Percentiles rank a stretch among this genome's conserved stretches.
These are phyloP conservation scores for Labeo catla DNA, from an alignment of 2,113 vertebrate species.

Conservation along the genomic window DNA sequence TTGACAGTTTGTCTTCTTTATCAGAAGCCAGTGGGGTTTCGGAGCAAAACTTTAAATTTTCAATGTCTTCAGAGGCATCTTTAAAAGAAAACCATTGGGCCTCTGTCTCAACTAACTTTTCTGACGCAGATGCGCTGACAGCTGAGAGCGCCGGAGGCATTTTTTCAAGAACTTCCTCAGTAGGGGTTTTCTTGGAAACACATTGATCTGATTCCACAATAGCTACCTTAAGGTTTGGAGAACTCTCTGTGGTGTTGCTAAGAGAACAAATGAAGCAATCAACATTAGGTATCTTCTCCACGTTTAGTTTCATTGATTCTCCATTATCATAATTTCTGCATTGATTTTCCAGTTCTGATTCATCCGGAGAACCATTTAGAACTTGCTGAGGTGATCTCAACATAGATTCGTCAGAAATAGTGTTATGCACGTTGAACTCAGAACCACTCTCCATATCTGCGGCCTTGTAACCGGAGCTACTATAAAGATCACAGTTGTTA, in stretches of 20 bases:
- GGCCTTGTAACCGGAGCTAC: neutral
- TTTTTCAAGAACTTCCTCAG: neutral
- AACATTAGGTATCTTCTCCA: neutral
- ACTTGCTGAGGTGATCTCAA: conserved; percentile 22
- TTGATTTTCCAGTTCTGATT: neutral
- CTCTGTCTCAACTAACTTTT: neutral
- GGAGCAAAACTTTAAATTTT: neutral
- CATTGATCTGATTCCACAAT: neutral
- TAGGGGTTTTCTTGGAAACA: neutral
- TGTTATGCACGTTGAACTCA: neutral
- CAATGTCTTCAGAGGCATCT: neutral
- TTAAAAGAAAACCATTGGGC: neutral
- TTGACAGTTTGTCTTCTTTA: neutral
- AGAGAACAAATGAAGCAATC: neutral
- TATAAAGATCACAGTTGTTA: neutral
- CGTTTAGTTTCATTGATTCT: neutral
- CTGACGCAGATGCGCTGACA: neutral
- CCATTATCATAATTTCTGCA: neutral
- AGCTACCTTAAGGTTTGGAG: neutral
- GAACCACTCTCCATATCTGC: neutral
- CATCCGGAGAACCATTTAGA: neutral
- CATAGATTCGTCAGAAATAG: neutral
- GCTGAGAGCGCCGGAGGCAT: neutral
- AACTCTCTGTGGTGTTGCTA: neutral
- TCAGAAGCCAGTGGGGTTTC: neutral